A percentile compares a stretch with the other conserved stretches of the same genome.
Evolutionary conservation across 37 sponge, comb jelly and placozoan species (phyloP).

Genomic region (Dysidea cf. avara): DNA sequence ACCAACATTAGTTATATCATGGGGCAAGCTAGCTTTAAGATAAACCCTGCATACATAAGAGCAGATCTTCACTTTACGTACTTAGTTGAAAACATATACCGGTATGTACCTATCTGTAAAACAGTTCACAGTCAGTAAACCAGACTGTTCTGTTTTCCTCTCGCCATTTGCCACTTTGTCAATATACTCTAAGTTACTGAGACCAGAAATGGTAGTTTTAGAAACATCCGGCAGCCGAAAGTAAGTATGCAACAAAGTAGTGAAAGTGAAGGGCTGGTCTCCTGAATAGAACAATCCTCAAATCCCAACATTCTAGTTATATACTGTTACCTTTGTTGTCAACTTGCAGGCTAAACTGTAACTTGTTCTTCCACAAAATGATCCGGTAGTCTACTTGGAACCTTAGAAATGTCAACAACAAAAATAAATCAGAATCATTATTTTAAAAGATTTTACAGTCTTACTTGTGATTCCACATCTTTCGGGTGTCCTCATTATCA

Average conservation of each 20-base stretch:
- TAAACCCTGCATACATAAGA: constrained; percentile 53
- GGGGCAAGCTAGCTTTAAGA: constrained; percentile 45
- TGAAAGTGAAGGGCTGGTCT: constrained; percentile 66
- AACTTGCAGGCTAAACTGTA: constrained; percentile 12
- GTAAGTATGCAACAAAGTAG: constrained; percentile 88
- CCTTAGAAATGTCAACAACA: constrained; percentile 11
- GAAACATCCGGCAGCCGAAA: constrained; percentile 71
- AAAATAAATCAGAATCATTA: background rate
- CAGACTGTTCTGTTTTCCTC: constrained; percentile 31
- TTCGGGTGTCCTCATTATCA: constrained; percentile 72
- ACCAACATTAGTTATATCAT: constrained; percentile 75
- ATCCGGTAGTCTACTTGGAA: constrained; percentile 64
- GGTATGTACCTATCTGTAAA: constrained; percentile 70
- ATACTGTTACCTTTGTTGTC: constrained; percentile 43
- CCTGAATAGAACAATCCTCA: constrained; percentile 24
- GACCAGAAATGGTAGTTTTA: constrained; percentile 78
- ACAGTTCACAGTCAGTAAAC: constrained; percentile 43
- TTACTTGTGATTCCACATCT: constrained; percentile 69
- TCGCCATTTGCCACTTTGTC: constrained; percentile 66
- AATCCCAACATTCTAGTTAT: background rate
- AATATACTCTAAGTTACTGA: constrained; percentile 55
- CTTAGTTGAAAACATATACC: background rate
- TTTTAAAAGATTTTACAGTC: background rate
- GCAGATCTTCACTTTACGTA: background rate
- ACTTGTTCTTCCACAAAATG: constrained; percentile 13